Base-by-base conservation (phyloP, 2,797 vertebrate species). In the Peromyscus attwateri region DNA sequence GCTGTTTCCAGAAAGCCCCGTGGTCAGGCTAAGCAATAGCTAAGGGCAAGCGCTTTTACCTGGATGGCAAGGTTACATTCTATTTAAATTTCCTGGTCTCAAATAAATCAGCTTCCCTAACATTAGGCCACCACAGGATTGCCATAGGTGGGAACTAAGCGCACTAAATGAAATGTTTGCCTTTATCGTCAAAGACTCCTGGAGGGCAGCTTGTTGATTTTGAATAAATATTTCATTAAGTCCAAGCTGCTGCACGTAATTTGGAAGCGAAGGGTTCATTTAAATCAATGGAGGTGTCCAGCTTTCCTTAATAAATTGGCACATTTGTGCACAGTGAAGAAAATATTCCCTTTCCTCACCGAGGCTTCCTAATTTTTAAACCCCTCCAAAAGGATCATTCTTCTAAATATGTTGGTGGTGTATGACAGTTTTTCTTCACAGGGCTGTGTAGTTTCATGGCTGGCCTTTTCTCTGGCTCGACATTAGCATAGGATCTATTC, bases 11-110 rank as follows among this genome's bases (percentile, higher is more conserved):
- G 97, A 98, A 98, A 98, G 96, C 97, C 98, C 97, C 95, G 71
- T 98, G 97, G 98, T 98, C 98, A 98, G 89, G 95, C 97, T 98
- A 98, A 98, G 98, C 97, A 98, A 98, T 97, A 98, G 98, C 98
- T 98, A 98, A 98, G 95, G 97, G 98, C 98, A 98, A 98, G 94
- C 49, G 27, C 96, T 98, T 98, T 97, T 98, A 98, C 98, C 98
- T 98, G 97, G 14, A 0, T 92, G 95, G 97, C 96, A 98, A 98
- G 98, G 97, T 98, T 98, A 97, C 66, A 64, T 94, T 96, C 97
- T 97, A 92, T 97, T 98, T 98, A 97, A 98, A 97, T 98, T 93
- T 80, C 88, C 90, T 97, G 91, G 96, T 98, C 87, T 84, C 87
- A 98, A 98, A 98, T 97, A 97, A 98, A 98, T 98, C 97, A 68